Evolutionary conservation across 2,113 vertebrate genomes (phyloP).

Genomic region (Neogobius melanostomus): DNA sequence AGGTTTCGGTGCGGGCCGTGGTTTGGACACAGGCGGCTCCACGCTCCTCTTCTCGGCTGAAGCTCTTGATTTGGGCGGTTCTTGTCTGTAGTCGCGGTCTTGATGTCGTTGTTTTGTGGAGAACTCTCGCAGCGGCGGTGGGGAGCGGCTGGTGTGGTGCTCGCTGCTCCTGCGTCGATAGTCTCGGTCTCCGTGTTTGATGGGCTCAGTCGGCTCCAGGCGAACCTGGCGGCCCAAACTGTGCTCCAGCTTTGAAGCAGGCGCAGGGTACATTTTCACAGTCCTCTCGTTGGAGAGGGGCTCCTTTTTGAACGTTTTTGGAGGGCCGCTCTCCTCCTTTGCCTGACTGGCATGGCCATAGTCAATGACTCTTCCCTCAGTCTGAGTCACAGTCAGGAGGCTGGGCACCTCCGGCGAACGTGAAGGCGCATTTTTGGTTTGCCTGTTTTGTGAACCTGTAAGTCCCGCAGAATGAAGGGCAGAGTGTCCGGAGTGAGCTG

Average conservation of each 20-base stretch:
- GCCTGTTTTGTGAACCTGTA: conserved; percentile 85
- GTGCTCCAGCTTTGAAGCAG: conserved; percentile 43
- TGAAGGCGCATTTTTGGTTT: conserved; percentile 40
- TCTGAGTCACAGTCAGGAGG: conserved; percentile 60
- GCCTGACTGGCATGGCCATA: conserved; percentile 89
- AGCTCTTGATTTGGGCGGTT: conserved; percentile 29
- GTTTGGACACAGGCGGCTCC: conserved; percentile 34
- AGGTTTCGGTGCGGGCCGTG: conserved; percentile 46
- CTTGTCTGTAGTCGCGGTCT: conserved; percentile 77
- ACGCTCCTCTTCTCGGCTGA: conserved; percentile 48
- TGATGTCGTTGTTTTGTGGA: conserved; percentile 72
- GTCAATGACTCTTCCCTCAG: conserved; percentile 88
- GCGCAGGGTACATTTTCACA: conserved; percentile 57
- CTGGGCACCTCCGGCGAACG: conserved; percentile 55
- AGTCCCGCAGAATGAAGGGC: conserved; percentile 88
- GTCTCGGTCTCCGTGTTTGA: conserved; percentile 63
- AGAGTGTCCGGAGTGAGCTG: conserved; percentile 91
- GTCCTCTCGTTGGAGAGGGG: conserved; percentile 65
- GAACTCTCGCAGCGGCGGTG: conserved; percentile 65
- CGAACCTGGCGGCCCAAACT: conserved; percentile 50
- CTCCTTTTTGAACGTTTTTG: conserved; percentile 75
- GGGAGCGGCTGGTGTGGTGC: conserved; percentile 35
- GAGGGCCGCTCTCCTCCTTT: conserved; percentile 44
- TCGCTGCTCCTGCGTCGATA: conserved; percentile 55
- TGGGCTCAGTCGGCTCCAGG: conserved; percentile 62